Base-by-base conservation (phyloP, 2,113 vertebrate species). In the Spermophilus dauricus region DNA sequence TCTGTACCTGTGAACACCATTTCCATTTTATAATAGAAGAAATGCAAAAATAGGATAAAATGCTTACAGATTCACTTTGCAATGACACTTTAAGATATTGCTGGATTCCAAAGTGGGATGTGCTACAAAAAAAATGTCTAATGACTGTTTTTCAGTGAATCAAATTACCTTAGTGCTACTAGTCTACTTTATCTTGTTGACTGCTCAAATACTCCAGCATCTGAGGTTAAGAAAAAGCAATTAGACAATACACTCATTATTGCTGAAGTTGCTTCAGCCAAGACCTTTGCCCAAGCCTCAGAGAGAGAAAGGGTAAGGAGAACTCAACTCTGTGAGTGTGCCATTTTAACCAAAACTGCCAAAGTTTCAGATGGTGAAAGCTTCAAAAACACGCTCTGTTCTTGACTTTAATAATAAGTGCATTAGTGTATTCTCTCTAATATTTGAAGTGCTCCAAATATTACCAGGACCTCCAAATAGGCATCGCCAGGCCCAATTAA, bases 11-110 rank as follows among this genome's bases (percentile, higher is more conserved):
- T 61, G 13, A 95, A 61, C 8, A 65, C 17, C 20, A 37, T 26
- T 73, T 65, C 17, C 28, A 56, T 87, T 63, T 87, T 76, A 65
- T 81, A 75, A 78, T 53, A 45, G 11, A 89, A 95, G 53, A 96
- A 67, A 96, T 87, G n/a, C 34, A 76, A 81, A 97, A 84, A 45
- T 32, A 48, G 2, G 16, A 69, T 75, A 58, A 77, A 16, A 17
- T 72, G 30, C 28, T 32, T 20, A 37, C 67, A 89, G 58, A 78
- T 39, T 70, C 26, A 53, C 76, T 78, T 96, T 89, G 32, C 24
- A 84, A 0, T 34, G 28, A 65, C 6, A 6, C 24, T 85, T 17
- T 72, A 88, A 92, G 67, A 18, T 20, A 73, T 32, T 12, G 0
- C 75, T 39, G 48, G 65, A 56, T 10, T 73, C 45, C 51, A 45